phyloP scores from a whole-genome alignment of 2,888 invertebrate species.

The Neria commutata region DNA sequence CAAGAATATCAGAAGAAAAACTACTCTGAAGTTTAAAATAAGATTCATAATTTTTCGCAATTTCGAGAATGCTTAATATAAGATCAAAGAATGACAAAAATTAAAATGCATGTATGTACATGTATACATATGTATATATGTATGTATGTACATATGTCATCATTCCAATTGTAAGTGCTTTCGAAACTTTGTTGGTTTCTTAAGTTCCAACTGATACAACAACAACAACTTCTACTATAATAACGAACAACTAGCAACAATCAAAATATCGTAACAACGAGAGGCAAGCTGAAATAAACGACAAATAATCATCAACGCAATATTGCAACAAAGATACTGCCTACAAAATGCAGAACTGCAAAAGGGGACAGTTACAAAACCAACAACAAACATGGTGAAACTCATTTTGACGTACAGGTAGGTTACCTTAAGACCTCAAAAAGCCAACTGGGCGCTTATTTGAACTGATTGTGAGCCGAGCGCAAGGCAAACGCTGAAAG shows the following conservation, averaged over 20 bases:
- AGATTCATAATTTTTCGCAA: not conserved
- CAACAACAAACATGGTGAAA: conserved; percentile 44
- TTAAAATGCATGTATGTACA: too few species aligned
- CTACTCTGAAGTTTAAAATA: not conserved
- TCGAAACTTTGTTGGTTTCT: too few species aligned
- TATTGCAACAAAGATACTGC: not conserved
- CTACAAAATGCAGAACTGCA: not conserved
- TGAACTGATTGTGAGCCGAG: not conserved
- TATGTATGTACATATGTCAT: too few species aligned
- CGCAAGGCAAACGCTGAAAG: too few species aligned
- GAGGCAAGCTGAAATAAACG: too few species aligned
- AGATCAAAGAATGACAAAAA: too few species aligned
- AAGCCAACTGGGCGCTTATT: not conserved
- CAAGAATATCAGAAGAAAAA: not conserved
- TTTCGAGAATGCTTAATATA: too few species aligned
- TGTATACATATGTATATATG: too few species aligned
- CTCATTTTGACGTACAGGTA: conserved; percentile 54
- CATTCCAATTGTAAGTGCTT: too few species aligned
- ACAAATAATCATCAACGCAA: not conserved
- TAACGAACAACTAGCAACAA: too few species aligned
- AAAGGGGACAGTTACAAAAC: conserved; percentile 16
- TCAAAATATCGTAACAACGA: not conserved
- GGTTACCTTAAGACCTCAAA: conserved; percentile 46
- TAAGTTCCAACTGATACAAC: too few species aligned
- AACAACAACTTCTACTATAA: too few species aligned